phyloP scores from a whole-genome alignment of 2,888 invertebrate species.

The Lepidonotus clava region DNA sequence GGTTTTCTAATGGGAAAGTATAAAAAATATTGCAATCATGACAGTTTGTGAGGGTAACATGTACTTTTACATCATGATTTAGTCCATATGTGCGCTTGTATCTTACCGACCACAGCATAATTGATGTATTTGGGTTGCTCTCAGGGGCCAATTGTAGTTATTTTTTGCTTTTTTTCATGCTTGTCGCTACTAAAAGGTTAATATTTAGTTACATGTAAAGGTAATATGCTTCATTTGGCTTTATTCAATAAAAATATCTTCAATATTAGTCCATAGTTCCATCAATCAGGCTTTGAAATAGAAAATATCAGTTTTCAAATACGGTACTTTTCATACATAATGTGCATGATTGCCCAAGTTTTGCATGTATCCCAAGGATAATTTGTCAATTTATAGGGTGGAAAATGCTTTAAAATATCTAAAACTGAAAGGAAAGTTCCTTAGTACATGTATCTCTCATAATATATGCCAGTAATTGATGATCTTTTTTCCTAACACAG shows the following conservation, averaged over 20 bases:
- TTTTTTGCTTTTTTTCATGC: background rate
- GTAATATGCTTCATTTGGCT: background rate
- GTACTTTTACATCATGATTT: background rate
- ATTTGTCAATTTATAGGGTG: too few relatives aligned
- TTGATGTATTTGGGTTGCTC: too few relatives aligned
- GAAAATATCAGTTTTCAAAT: too few relatives aligned
- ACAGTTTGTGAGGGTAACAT: background rate
- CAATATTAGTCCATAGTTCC: too few relatives aligned
- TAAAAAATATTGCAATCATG: background rate
- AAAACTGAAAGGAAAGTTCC: too few relatives aligned
- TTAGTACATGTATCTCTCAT: background rate
- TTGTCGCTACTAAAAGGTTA: background rate
- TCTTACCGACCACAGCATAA: background rate
- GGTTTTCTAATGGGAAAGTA: background rate
- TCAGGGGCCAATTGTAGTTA: background rate
- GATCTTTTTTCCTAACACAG: background rate
- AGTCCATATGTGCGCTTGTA: background rate
- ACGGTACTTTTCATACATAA: too few relatives aligned
- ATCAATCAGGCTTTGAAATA: too few relatives aligned
- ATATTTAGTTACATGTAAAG: background rate
- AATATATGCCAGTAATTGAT: background rate
- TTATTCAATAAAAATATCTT: background rate
- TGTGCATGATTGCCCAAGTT: too few relatives aligned
- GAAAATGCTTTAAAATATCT: too few relatives aligned
- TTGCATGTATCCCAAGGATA: too few relatives aligned